Evolutionary conservation across 2,888 invertebrate species (phyloP).

Genomic region (Hirtodrosophila confusa): DNA sequence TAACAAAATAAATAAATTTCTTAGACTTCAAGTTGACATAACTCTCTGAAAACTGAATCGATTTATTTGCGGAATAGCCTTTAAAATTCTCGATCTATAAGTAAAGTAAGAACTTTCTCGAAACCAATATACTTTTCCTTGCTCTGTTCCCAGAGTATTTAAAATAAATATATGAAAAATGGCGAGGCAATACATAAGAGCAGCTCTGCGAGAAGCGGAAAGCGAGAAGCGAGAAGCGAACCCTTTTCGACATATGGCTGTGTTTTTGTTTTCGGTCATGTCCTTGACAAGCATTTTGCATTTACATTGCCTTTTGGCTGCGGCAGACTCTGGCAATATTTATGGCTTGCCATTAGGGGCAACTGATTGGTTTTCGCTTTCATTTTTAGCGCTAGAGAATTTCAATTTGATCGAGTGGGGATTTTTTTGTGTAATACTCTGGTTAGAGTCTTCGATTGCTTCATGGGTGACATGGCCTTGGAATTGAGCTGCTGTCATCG

Average conservation of each 20-base stretch:
- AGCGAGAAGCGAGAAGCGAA: constrained; percentile 54
- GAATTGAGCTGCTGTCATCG: constrained; percentile 24
- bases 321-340: constrained; percentile 62
- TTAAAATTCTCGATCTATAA: too few relatives aligned
- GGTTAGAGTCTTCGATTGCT: constrained; percentile 11
- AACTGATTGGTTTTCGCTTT: constrained; percentile 81
- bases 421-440: constrained; percentile 8
- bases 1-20: too few relatives aligned
- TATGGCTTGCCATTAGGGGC: constrained; percentile 81
- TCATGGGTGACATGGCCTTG: constrained; percentile 41
- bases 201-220: too few relatives aligned
- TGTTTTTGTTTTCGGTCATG: constrained; percentile 28
- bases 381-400: constrained; percentile 50
- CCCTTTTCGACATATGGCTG: constrained; percentile 57
- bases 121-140: background rate
- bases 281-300: constrained; percentile 52
- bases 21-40: too few relatives aligned
- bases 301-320: constrained; percentile 30
- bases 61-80: too few relatives aligned
- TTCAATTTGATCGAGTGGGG: constrained; percentile 61
- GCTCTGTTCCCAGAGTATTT: background rate
- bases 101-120: too few relatives aligned
- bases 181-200: constrained; percentile 34
- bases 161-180: constrained; percentile 49
- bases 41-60: too few relatives aligned